These are phyloP conservation scores for Drosophila falleni DNA, from an alignment of 2,888 invertebrate species.

Conservation along the genomic window DNA sequence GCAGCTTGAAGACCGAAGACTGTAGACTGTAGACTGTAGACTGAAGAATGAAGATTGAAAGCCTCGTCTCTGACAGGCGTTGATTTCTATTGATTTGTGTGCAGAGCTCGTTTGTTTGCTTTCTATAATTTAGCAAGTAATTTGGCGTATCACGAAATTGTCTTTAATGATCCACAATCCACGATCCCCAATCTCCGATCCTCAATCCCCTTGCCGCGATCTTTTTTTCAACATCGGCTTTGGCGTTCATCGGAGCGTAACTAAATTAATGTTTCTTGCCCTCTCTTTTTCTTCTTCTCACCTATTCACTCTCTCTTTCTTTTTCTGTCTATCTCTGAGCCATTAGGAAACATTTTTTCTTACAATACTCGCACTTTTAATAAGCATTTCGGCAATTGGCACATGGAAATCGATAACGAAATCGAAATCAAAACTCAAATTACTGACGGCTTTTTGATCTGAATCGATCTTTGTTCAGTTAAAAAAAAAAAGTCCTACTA, in stretches of 20 bases:
- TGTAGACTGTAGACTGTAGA: background rate
- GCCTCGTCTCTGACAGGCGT: conserved; percentile 67
- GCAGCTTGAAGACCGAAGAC: conserved; percentile 28
- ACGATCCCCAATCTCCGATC: conserved; percentile 4
- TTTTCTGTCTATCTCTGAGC: conserved; percentile 5
- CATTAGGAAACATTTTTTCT: conserved; percentile 37
- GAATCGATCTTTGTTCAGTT: background rate
- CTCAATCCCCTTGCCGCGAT: conserved; percentile 13
- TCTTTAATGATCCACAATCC: conserved; percentile 72
- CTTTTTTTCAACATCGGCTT: conserved; percentile 27
- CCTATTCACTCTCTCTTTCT: background rate
- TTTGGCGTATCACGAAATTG: conserved; percentile 81
- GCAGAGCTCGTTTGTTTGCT: conserved; percentile 69
- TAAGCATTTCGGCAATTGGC: conserved; percentile 46
- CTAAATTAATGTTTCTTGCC: conserved; percentile 72
- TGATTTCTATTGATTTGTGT: conserved; percentile 79
- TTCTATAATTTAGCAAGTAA: conserved; percentile 80
- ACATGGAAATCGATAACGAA: conserved; percentile 48
- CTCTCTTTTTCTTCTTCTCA: background rate
- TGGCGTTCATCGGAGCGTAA: conserved; percentile 69
- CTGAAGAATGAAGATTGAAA: conserved; percentile 1
- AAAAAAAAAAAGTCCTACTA: background rate
- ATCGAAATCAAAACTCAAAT: conserved; percentile 33
- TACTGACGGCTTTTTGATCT: conserved; percentile 39
- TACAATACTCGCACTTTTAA: conserved; percentile 44